A percentile compares a stretch with the other conserved stretches of the same genome.
Evolutionary conservation across 2,888 invertebrate species (phyloP).

Genomic region (Torymus aiolomorphi): DNA sequence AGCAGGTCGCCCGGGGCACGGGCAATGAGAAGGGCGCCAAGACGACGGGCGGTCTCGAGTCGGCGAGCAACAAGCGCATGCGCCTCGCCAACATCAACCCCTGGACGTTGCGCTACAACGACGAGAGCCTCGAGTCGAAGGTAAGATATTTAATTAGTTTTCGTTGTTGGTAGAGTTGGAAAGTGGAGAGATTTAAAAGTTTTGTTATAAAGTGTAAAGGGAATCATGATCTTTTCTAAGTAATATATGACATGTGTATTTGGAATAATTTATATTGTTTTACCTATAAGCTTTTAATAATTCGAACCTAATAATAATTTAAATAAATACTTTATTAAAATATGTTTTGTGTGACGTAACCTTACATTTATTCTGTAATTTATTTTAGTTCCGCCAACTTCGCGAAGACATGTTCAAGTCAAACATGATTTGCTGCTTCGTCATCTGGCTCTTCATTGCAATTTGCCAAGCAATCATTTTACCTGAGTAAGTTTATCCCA

Average conservation of each 20-base stretch:
- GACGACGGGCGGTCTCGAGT: constrained; percentile 81
- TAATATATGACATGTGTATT: too few species aligned
- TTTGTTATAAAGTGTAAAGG: too few species aligned
- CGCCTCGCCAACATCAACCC: constrained; percentile 89
- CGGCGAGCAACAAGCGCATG: constrained; percentile 92
- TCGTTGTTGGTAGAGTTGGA: too few species aligned
- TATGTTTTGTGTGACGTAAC: too few species aligned
- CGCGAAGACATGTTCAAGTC: constrained; percentile 96
- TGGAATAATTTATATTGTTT: too few species aligned
- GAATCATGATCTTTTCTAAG: too few species aligned
- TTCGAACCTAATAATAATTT: too few species aligned
- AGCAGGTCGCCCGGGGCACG: constrained; percentile 60
- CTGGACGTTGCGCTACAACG: constrained; percentile 92
- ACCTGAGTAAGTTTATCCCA: constrained; percentile 79
- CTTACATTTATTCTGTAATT: too few species aligned
- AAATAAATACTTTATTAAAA: too few species aligned
- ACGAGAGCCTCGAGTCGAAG: constrained; percentile 87
- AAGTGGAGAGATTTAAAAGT: too few species aligned
- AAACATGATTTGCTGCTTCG: constrained; percentile 93
- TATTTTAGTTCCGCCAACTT: constrained; percentile 84
- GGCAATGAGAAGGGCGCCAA: constrained; percentile 38
- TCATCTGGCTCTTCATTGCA: constrained; percentile 93
- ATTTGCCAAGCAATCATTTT: constrained; percentile 86
- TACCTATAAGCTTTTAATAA: too few species aligned
- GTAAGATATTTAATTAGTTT: too few species aligned